Base-by-base conservation (phyloP, 2,797 vertebrate species). In the Schizothorax lantsangensis region DNA sequence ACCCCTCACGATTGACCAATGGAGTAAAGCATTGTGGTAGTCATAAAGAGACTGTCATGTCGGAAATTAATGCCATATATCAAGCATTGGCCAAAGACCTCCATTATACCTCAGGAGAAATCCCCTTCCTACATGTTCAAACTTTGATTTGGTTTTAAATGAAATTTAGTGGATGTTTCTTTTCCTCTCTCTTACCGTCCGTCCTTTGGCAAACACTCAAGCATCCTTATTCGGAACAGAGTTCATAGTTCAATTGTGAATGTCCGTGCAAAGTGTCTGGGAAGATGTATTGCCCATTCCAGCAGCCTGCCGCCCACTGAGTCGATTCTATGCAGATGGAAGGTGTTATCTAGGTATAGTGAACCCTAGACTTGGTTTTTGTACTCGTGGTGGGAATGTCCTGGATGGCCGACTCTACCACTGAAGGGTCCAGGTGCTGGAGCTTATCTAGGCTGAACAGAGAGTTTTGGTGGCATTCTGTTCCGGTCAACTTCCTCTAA, bases 1-100 rank as follows among this genome's bases (percentile, higher is more conserved):
- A 73, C 68, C 72, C 54, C 52, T 83, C 33, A 74, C 77, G 57
- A 88, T 86, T 86, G 69, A 87, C 85, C 79, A 84, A 38, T 57
- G 40, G 84, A 86, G 74, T 83, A 78, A 83, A 85, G 86, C 85
- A 89, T 84, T 90, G 91, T 85, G 88, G 88, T 88, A 92, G 92
- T 94, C 93, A 94, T 95, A 95, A 95, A 95, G 92, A 94, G 92
- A 80, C 91, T 95, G 95, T 95, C 95, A 95, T 92, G 91, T 94
- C 90, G 92, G 94, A 96, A 96, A 96, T 96, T 93, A 96, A 96
- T 94, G 93, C 92, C 93, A 96, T 96, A 95, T 91, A 96, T 96
- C 96, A 95, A 93, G 75, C 83, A 64, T 72, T 88, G 84, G 89
- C 87, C 88, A 84, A 88, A 91, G 88, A 88, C 82, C 88, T 90